These are phyloP conservation scores for Papilio gigon DNA, from an alignment of 2,888 invertebrate species.

Conservation along the genomic window DNA sequence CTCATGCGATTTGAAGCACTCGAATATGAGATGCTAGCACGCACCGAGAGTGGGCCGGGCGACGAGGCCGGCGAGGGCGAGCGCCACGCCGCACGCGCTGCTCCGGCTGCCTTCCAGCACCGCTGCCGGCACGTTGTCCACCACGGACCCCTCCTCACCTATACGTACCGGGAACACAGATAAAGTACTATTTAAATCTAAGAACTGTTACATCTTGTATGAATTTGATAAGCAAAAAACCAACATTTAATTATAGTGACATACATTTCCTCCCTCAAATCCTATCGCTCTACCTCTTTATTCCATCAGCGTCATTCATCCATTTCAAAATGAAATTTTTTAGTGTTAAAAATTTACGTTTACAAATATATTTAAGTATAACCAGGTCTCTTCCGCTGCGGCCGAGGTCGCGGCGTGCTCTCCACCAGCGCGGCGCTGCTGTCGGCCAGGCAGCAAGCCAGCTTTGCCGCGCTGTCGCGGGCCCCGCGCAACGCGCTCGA, in stretches of 20 bases:
- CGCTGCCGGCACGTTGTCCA: slow-evolving; percentile 74
- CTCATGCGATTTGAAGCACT: not conserved
- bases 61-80: slow-evolving; percentile 86
- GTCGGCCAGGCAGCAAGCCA: slow-evolving; percentile 55
- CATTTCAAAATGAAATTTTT: too few species aligned
- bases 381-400: slow-evolving; percentile 52
- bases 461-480: slow-evolving; percentile 50
- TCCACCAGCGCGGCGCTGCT: slow-evolving; percentile 47
- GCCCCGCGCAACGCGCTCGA: slow-evolving; percentile 52
- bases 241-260: too few species aligned
- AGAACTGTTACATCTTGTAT: too few species aligned
- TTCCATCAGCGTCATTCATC: too few species aligned
- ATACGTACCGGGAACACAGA: not conserved
- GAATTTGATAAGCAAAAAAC: too few species aligned
- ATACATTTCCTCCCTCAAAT: too few species aligned
- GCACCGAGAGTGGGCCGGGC: slow-evolving; percentile 86
- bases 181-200: not conserved
- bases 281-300: too few species aligned
- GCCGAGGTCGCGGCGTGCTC: slow-evolving; percentile 48
- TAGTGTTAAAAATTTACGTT: too few species aligned
- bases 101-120: slow-evolving; percentile 78
- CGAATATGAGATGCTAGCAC: slow-evolving; percentile 45
- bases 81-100: slow-evolving; percentile 84
- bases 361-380: too few species aligned
- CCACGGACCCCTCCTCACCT: slow-evolving; percentile 60